Evolutionary conservation across 2,888 invertebrate genomes (phyloP), one percentile per base, ranked within the genome.

Genomic region (Graphium colonna): DNA sequence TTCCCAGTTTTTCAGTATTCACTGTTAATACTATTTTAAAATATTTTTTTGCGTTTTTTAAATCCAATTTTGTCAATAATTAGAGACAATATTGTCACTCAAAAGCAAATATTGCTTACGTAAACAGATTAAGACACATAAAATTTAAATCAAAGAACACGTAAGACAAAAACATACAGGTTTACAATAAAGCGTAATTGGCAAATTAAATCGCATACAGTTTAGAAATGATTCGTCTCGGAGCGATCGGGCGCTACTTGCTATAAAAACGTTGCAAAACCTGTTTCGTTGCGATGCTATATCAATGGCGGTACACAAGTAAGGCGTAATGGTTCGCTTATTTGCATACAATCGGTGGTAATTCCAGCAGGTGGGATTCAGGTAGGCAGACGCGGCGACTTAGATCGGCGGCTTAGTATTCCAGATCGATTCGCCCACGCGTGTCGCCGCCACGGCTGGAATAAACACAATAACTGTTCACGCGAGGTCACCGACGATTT

Each of bases 271-370:
- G 31, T 26, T 36, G 36, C 54, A 46, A 46, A 49, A 55, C 46
- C 41, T 55, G 53, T 61, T 55, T 56, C 46, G 26, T 42, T 56
- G 49, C 56, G n/a, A n/a, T 57, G 51, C 42, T 56, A 59, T 55
- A 56, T 60, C 49, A 59, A 58, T 46, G 45, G 46, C 42, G 33
- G 40, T 17, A 31, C 8, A 42, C 50, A 57, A 61, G 60, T 66
- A 61, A 60, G 58, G 58, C 58, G 62, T 64, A 61, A 65, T 65
- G 65, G 66, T 61, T 67, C 54, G 51, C 60, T 71, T 77, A 60
- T 87, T 86, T 77, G 79, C 85, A 86, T 87, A 87, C 87, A 87
- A 86, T 85, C 77, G 79, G 57, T 76, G 75, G 81, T 81, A 80
- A 85, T 79, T 75, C 84, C 80, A 79, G 63, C 75, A 71, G 71